Base-by-base conservation (phyloP, 2,888 invertebrate species). In the Andrena dorsata region DNA sequence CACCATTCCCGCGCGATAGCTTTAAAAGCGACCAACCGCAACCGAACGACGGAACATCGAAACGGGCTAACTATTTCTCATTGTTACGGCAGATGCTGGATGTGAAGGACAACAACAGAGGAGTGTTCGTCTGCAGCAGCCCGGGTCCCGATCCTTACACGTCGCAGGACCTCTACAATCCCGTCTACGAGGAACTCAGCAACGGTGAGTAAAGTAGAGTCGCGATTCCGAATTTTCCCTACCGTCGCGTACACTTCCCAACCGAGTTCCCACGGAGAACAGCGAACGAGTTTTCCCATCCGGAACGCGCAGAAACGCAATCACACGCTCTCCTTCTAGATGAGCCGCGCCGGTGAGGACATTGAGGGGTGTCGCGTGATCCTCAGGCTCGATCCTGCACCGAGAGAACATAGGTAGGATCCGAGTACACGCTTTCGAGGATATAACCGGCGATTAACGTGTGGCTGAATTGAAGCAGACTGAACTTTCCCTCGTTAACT, bases 131-230 rank as follows among this genome's bases (percentile, higher is more conserved):
- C 80, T 93, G 93, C 89, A 93, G 92, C 96, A 86, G 96, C 96
- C 63, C 96, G 3, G 96, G 96, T 7, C 96, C 96, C 26, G 96
- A 96, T 93, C 96, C 96, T 49, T 95, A 95, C 93, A 94, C 94
- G 88, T 95, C 95, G 73, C 95, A 96, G 91, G 95, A 96, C 90
- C 94, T 96, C 92, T 95, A 96, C 90, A 97, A 97, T 90, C 97
- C 97, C 70, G 96, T 97, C 30, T 97, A 97, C 94, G 97, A 97
- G 94, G 97, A 97, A 92, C 95, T 98, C 60, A 96, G 96, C 84
- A 96, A 96, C 91, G 95, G 95, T 71, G 95, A 96, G 88, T 95
- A 63, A 68, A 30, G 20, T 35, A 28, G 10, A 16, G n/a, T 58
- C 41, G 2, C 23, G n/a, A 5, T 51, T n/a, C 10, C 41, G 6